phyloP scores from a whole-genome alignment of 1,140 invertebrate species.

The Orussus abietinus region DNA sequence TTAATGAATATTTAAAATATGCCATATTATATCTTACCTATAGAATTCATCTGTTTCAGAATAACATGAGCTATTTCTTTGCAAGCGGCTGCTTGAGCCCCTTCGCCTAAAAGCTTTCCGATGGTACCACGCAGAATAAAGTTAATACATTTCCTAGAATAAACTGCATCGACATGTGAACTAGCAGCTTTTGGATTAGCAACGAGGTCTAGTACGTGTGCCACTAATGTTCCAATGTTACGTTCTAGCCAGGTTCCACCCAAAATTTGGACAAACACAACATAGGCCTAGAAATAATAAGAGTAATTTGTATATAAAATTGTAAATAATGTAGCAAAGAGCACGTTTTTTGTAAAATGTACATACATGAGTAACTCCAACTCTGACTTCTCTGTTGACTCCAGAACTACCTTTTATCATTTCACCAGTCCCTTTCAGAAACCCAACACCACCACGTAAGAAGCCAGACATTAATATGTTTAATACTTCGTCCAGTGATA shows the following conservation, averaged over 20 bases:
- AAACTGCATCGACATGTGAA: conserved; percentile 95
- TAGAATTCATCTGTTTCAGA: conserved; percentile 91
- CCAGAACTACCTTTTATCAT: conserved; percentile 93
- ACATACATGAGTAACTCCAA: conserved; percentile 89
- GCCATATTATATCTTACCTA: conserved; percentile 60
- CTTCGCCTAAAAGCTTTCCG: conserved; percentile 92
- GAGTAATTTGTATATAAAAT: conserved; percentile 11
- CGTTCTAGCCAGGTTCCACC: conserved; percentile 92
- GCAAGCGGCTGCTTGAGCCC: conserved; percentile 91
- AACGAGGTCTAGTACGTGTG: conserved; percentile 88
- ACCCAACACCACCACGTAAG: conserved; percentile 88
- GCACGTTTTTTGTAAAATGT: conserved; percentile 11
- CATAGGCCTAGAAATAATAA: conserved; percentile 73
- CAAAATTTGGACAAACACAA: conserved; percentile 88
- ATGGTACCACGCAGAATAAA: conserved; percentile 90
- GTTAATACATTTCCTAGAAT: conserved; percentile 94
- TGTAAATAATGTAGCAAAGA: conserved; percentile 2
- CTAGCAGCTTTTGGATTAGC: conserved; percentile 90
- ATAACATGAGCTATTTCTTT: conserved; percentile 92
- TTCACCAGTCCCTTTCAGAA: conserved; percentile 90
- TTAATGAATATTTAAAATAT: conserved; percentile 11
- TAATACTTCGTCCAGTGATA: conserved; percentile 89
- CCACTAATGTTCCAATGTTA: conserved; percentile 80
- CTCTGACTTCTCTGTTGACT: conserved; percentile 91
- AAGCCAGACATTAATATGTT: conserved; percentile 93